Base-by-base conservation (phyloP, 2,113 vertebrate species). In the Sylvia atricapilla region DNA sequence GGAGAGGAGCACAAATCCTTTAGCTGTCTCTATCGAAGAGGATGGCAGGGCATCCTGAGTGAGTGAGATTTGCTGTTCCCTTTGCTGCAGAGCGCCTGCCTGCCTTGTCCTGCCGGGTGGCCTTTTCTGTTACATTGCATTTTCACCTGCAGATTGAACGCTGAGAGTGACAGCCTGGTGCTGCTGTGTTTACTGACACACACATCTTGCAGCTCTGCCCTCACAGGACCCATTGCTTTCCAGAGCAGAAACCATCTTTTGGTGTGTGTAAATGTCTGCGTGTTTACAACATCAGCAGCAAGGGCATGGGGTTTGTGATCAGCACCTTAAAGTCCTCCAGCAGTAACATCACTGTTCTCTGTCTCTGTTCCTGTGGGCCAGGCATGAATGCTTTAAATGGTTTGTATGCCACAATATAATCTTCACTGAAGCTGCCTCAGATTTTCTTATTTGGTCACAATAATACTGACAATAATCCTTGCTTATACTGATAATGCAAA, bases 401-500 rank as follows among this genome's bases (percentile, higher is more conserved):
- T 77, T 62, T 63, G 25, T 85, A 25, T 64, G 15, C 47, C 24
- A n/a, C 30, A 59, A 53, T 46, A 59, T 33, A 73, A 64, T 92
- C 80, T 60, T 89, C 22, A 15, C 47, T 72, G 60, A 74, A 81
- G 52, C 52, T 88, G 46, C 41, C 60, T 90, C 47, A 55, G 64
- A 79, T 87, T 90, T 95, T 92, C 47, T 90, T 84, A 47, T 77
- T 84, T 81, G 30, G 68, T 74, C 64, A 72, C 79, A 92, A 53
- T 75, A 86, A 63, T 63, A 20, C 73, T 70, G 64, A 70, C 76
- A 77, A 89, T 94, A 90, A 93, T 95, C 86, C 47, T 81, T 95
- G 60, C 89, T 94, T 93, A 91, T 81, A 86, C 73, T 72, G 69
- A 78, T 89, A 94, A 93, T 92, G 76, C 39, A 72, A 59, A 84